These are phyloP conservation scores for Epirrita christyi DNA, from an alignment of 2,888 invertebrate genomes.

Conservation along the genomic window DNA sequence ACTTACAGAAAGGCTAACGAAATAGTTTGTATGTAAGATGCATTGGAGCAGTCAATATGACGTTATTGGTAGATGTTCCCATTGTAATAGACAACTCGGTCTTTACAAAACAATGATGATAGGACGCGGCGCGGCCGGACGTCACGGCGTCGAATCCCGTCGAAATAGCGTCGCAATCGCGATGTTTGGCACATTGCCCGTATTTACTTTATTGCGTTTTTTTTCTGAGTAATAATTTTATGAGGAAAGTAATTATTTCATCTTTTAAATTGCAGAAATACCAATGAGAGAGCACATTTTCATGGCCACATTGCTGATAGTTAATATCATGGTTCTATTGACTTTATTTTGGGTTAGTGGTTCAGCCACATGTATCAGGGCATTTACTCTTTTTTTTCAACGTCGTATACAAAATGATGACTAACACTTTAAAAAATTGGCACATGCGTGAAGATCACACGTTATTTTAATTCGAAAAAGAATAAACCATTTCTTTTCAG, in stretches of 20 bases:
- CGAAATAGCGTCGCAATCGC: slow-evolving; percentile 67
- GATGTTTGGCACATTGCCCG: slow-evolving; percentile 70
- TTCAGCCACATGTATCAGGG: slow-evolving; percentile 6
- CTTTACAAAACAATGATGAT: slow-evolving; percentile 14
- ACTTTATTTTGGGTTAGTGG: slow-evolving; percentile 18
- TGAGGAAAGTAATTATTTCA: slow-evolving; percentile 53
- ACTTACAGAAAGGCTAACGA: too few species aligned
- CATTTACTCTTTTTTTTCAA: not conserved
- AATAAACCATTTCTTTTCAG: too few species aligned
- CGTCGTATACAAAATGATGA: not conserved
- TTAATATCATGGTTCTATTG: slow-evolving; percentile 21
- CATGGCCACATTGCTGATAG: slow-evolving; percentile 27
- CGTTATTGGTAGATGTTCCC: not conserved
- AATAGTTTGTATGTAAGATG: too few species aligned
- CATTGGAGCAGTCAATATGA: too few species aligned
- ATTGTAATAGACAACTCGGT: not conserved
- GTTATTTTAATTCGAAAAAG: not conserved
- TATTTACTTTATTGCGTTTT: slow-evolving; percentile 65
- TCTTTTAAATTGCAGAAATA: slow-evolving; percentile 46
- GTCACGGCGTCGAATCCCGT: slow-evolving; percentile 42
- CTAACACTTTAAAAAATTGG: not conserved
- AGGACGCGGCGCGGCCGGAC: slow-evolving; percentile 45
- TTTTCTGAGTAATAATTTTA: slow-evolving; percentile 57
- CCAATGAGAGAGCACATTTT: slow-evolving; percentile 36
- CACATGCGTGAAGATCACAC: not conserved